phyloP scores from a whole-genome alignment of 1,140 invertebrate genomes.

The Bombus pascuorum region DNA sequence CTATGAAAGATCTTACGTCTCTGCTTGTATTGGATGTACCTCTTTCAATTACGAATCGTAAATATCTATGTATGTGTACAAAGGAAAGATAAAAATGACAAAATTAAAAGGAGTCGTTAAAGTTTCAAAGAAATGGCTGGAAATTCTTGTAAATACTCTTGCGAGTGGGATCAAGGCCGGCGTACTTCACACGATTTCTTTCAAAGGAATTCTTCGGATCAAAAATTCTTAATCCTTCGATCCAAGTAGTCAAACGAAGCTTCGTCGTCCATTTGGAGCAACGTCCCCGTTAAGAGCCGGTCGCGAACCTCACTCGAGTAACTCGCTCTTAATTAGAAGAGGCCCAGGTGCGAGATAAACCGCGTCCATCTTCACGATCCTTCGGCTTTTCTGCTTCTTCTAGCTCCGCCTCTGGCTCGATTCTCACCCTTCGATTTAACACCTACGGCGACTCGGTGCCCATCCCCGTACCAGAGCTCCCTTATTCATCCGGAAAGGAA shows the following conservation, averaged over 20 bases:
- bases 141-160: neutral
- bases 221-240: constrained; percentile 22
- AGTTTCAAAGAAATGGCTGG: no score
- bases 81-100: no score
- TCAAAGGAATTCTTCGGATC: neutral
- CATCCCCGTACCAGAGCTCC: constrained; percentile 35
- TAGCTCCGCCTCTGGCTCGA: constrained; percentile 23
- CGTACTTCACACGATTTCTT: no score
- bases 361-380: constrained; percentile 50
- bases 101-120: no score
- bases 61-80: no score
- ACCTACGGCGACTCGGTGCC: constrained; percentile 23
- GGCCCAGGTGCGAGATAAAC: constrained; percentile 60
- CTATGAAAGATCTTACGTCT: no score
- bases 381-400: constrained; percentile 27
- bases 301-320: neutral
- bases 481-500: constrained; percentile 60
- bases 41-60: no score
- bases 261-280: constrained; percentile 3
- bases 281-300: neutral
- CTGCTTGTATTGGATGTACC: no score
- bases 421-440: constrained; percentile 60
- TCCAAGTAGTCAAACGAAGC: neutral
- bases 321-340: constrained; percentile 56
- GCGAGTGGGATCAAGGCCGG: neutral